Base-by-base conservation (phyloP, 2,888 invertebrate species). In the Selenia dentaria region DNA sequence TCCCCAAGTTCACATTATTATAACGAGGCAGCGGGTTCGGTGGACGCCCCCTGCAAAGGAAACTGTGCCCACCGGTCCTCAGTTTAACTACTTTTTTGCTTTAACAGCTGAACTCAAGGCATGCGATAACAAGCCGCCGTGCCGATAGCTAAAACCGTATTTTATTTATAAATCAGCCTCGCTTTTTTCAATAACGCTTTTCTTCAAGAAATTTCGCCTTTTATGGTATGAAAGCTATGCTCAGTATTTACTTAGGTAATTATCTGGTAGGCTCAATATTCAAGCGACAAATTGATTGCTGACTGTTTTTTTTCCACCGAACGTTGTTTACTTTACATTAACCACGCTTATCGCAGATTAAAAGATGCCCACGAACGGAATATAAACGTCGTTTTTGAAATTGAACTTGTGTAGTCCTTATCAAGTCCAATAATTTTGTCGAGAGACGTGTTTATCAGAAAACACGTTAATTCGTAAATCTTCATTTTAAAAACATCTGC, bases 51-150 rank as follows among this genome's bases (percentile, higher is more conserved):
- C 86, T 82, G 37, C 41, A 88, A 83, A 83, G 86, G 79, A 89
- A 88, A 86, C 77, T 89, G 87, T 79, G 82, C 89, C 81, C 80
- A 85, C 83, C 8, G 74, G 84, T 79, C 83, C 59, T 73, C 70
- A 83, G 36, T 51, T 87, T 89, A 85, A 83, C 81, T 80, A 80
- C 80, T 42, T 86, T 84, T 89, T 89, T 89, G 76, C 77, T 70
- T 78, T 86, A 89, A 87, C 85, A 81, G 77, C 82, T 63, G 62
- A 79, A 83, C 87, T 88, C 76, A 70, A 83, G 85, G 88, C 89
- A 88, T 89, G 85, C 89, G 89, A 90, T 89, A 90, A 89, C 90
- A 89, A 90, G 89, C 87, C 87, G 85, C 83, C 89, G 89, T 86
- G 85, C 83, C 89, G 89, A 90, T 90, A 89, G 86, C 86, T 89